Base-by-base conservation (phyloP, 2,797 vertebrate species). In the Dipus sagitta region DNA sequence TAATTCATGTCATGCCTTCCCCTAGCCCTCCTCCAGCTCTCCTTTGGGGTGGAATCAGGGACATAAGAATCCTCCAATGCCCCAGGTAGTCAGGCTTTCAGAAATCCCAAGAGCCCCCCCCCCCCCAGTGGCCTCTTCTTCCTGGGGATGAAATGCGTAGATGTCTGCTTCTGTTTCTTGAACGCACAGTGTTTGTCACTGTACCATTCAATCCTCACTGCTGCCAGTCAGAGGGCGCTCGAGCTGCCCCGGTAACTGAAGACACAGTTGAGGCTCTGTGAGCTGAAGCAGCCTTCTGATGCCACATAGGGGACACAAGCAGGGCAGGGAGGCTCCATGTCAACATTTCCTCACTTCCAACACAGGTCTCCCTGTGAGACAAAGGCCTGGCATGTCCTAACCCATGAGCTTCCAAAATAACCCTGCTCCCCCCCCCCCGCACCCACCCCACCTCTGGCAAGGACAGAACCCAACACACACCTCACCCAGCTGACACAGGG, bases 151-250 rank as follows among this genome's bases (percentile, higher is more conserved):
- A 64, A 34, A 58, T 67, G 28, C 70, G 47, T 14, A 1, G 30
- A 8, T 0, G 10, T 28, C 32, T 9, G 12, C 62, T 30, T 67
- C 81, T 9, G 1, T 17, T 64, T 47, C 83, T 24, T 70, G 42
- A 72, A 21, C 64, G 42, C 42, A 9, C 23, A 54, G 4, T 21
- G 21, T 3, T 15, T 6, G 17, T 47, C 47, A 52, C 5, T 0
- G 0, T 0, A 10, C 2, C 3, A 1, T 0, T 10, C 2, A 26
- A n/a, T 4, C n/a, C 24, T 93, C 54, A 47, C 21, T 10, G 21
- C 23, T 23, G 4, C 14, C 20, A 0, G 7, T 2, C 47, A 15
- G 30, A 12, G 47, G 30, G 17, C 20, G n/a, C 47, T 3, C 7
- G 2, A 28, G 64, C 71, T 54, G 34, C 70, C 80, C 20, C 2